A percentile compares a stretch with the other conserved stretches of the same genome.
Evolutionary conservation across 2,113 vertebrate genomes (phyloP).

Genomic region (Thryonomys swinderianus): DNA sequence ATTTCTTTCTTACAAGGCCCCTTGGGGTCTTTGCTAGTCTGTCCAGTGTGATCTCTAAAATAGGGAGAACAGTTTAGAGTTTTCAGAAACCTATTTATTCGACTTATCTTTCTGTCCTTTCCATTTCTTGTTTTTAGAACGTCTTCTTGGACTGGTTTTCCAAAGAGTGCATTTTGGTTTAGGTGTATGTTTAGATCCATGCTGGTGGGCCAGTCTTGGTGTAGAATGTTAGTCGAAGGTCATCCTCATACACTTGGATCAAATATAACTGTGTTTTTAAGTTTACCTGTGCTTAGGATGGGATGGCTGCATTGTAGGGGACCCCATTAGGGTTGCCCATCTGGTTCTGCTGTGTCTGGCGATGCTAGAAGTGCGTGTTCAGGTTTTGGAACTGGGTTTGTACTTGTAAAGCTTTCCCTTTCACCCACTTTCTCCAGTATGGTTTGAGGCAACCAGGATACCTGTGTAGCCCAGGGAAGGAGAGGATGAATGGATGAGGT

Average conservation of each 20-base stretch:
- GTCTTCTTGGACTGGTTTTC: neutral
- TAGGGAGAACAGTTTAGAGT: neutral
- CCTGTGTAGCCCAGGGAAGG: neutral
- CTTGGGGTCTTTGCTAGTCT: neutral
- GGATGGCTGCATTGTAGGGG: neutral
- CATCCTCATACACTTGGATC: neutral
- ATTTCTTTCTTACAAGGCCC: neutral
- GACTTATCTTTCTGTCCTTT: neutral
- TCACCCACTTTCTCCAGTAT: neutral
- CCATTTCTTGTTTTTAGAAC: neutral
- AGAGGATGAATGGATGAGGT: neutral
- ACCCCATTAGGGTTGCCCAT: neutral
- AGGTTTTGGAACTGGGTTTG: neutral
- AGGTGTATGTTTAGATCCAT: neutral
- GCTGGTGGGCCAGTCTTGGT: neutral
- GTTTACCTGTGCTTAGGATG: neutral
- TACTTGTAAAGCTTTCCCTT: neutral
- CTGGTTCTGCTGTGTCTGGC: neutral
- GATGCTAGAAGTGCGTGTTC: neutral
- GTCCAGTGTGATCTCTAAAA: constrained; percentile 26
- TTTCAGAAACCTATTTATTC: neutral
- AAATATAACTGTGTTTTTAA: neutral
- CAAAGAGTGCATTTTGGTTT: neutral
- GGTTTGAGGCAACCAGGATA: neutral
- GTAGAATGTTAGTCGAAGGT: neutral